These are phyloP conservation scores for Lamproptera curius DNA, from an alignment of 2,888 invertebrate genomes.

Conservation along the genomic window DNA sequence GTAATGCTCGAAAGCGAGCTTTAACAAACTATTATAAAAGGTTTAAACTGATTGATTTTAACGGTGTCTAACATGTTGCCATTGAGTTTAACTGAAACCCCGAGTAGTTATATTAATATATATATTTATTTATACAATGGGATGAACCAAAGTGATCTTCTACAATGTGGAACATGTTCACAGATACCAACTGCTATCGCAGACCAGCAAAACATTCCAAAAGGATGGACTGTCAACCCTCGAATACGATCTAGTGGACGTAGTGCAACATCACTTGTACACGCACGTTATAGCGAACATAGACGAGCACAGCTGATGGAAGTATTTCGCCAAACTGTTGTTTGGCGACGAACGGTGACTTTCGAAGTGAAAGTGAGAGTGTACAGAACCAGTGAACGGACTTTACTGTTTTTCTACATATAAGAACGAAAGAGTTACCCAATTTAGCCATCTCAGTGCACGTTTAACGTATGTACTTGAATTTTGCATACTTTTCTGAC, in stretches of 20 bases:
- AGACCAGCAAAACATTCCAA: conserved; percentile 89
- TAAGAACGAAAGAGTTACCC: conserved; percentile 12
- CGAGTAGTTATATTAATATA: no score
- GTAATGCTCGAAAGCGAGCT: no score
- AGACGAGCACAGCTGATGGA: conserved; percentile 85
- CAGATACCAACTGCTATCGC: conserved; percentile 91
- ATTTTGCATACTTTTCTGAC: background rate
- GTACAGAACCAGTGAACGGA: background rate
- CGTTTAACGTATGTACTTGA: background rate
- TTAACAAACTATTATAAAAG: no score
- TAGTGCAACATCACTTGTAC: conserved; percentile 84
- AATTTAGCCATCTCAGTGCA: conserved; percentile 11
- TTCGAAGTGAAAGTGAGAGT: background rate
- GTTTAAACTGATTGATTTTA: no score
- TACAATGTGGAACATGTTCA: conserved; percentile 41
- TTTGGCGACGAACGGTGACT: conserved; percentile 71
- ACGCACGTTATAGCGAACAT: conserved; percentile 90
- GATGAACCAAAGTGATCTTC: no score
- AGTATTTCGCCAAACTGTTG: conserved; percentile 73
- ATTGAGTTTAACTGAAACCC: no score
- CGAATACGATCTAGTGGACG: conserved; percentile 84
- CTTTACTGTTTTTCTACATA: background rate
- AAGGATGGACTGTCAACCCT: conserved; percentile 93
- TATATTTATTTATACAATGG: no score
- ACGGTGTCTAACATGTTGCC: no score